Evolutionary conservation across 2,888 invertebrate genomes (phyloP), one percentile per base, ranked within the genome.

Genomic region (Stenodera caucasica): DNA sequence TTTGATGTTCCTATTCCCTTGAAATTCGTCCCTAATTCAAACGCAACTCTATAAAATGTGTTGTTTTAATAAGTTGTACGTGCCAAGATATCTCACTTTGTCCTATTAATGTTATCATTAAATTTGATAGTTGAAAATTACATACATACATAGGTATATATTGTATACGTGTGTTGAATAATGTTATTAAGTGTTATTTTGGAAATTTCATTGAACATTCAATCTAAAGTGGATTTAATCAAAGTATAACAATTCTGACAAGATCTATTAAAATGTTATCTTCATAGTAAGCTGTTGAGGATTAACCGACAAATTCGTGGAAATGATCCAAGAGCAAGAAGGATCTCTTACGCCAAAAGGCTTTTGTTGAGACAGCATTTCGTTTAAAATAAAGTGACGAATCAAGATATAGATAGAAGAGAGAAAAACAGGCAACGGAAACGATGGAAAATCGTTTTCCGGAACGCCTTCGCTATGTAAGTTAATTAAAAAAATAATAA

Each of bases 221-320:
- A 45, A 45, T 45, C 21, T 18, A 45, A 45, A 45, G 21, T 45
- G 12, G 45, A 21, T 45, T 45, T 45, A 45, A 45, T 45, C 45
- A 45, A 45, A 45, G 45, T 45, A 45, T 45, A 45, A 45, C 52
- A 53, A 29, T 56, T 57, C 56, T 57, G 57, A 60, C 57, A 40
- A 49, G 50, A 57, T 61, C 61, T 54, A 54, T 61, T 57, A 54
- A 57, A 60, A 60, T 60, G 60, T 60, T 61, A 53, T 61, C 61
- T 53, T 60, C 49, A 56, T 53, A 57, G 45, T 55, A 51, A 49
- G 56, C 60, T 60, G 56, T 57, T 54, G 51, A 35, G 57, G 57
- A 61, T 61, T 61, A 61, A 52, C 60, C 37, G 35, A 61, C 61
- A 57, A 57, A 57, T 57, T 61, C 55, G 53, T 37, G 54, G 51